phyloP scores from a whole-genome alignment of 2,888 invertebrate genomes.

The Phorcus lineatus region DNA sequence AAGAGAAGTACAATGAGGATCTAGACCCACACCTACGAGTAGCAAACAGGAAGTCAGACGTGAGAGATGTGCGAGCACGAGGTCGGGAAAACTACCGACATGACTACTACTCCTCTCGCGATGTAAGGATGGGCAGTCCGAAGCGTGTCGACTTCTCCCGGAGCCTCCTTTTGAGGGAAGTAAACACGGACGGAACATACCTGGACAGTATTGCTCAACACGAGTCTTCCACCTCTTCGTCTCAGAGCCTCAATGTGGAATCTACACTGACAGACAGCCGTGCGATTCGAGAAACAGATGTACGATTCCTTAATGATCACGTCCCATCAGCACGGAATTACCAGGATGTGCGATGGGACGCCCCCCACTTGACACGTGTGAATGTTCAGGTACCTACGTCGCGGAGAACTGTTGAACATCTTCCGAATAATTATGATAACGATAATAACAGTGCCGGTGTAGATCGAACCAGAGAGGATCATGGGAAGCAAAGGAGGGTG shows the following conservation, averaged over 20 bases:
- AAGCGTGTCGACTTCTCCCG: conserved; percentile 51
- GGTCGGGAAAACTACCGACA: background rate
- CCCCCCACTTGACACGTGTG: conserved; percentile 49
- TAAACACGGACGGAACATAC: conserved; percentile 51
- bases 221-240: background rate
- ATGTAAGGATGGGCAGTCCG: conserved; percentile 31
- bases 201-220: conserved; percentile 39
- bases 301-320: conserved; percentile 63
- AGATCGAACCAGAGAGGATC: conserved; percentile 17
- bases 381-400: conserved; percentile 54
- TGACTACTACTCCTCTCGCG: background rate
- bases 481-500: conserved; percentile 16
- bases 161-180: conserved; percentile 44
- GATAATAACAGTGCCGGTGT: background rate
- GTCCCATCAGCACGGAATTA: conserved; percentile 13
- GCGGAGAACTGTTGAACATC: background rate
- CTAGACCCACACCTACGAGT: background rate
- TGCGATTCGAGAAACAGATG: conserved; percentile 64
- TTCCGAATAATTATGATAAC: background rate
- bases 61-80: background rate
- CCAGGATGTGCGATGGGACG: background rate
- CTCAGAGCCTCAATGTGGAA: conserved; percentile 30
- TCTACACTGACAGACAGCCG: conserved; percentile 60
- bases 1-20: background rate
- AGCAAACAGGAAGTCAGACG: background rate